phyloP scores from a whole-genome alignment of 92 coral and sea anemone species.

The Paragorgia papillata region DNA sequence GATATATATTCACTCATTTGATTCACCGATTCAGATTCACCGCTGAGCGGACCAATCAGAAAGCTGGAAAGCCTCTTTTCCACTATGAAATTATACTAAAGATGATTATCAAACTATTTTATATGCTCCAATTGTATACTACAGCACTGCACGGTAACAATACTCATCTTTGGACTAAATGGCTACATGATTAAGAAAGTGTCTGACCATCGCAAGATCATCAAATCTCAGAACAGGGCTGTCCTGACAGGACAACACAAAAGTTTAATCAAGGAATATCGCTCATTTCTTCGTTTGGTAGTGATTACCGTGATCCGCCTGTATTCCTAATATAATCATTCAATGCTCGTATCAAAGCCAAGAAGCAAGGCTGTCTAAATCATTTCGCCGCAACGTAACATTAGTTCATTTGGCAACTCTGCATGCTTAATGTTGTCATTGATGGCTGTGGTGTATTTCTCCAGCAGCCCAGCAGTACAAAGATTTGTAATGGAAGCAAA shows the following conservation, averaged over 20 bases:
- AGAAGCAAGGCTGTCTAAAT: neutral
- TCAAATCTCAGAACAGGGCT: neutral
- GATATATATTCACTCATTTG: too few species aligned
- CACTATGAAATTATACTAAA: too few species aligned
- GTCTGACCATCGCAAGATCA: conserved; percentile 3
- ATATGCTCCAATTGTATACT: too few species aligned
- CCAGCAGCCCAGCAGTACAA: too few species aligned
- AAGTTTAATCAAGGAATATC: neutral
- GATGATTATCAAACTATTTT: too few species aligned
- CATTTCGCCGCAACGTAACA: neutral
- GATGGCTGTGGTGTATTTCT: too few species aligned
- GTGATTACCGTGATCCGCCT: neutral
- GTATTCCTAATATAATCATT: neutral
- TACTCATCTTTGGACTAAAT: neutral
- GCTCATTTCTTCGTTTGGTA: neutral
- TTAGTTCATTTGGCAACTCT: neutral
- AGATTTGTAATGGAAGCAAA: too few species aligned
- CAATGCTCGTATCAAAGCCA: neutral
- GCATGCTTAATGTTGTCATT: too few species aligned
- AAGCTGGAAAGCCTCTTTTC: too few species aligned
- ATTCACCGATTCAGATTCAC: too few species aligned
- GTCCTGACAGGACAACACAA: neutral
- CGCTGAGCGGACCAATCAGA: too few species aligned
- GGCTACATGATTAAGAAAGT: conserved; percentile 6
- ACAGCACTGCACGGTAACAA: neutral